These are phyloP conservation scores for Mactromeris polynyma DNA, from an alignment of 2,888 invertebrate species.

Conservation along the genomic window DNA sequence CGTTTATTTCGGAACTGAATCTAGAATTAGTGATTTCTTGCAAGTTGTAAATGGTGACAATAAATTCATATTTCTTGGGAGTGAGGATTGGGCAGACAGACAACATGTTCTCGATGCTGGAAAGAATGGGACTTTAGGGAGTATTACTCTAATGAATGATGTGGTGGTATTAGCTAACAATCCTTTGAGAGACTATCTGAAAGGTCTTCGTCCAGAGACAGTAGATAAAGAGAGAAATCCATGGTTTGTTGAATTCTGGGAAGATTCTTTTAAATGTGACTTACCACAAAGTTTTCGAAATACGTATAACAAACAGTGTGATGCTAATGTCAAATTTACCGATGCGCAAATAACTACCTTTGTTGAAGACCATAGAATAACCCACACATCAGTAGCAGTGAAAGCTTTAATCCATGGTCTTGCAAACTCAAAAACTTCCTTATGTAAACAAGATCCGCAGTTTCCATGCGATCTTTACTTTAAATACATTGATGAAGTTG, in stretches of 20 bases:
- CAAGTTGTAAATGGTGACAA: slow-evolving; percentile 63
- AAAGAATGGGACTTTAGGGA: slow-evolving; percentile 72
- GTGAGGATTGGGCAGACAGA: slow-evolving; percentile 82
- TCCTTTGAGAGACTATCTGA: slow-evolving; percentile 55
- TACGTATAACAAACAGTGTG: slow-evolving; percentile 64
- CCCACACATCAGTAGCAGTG: slow-evolving; percentile 80
- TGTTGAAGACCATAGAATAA: slow-evolving; percentile 75
- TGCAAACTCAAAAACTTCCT: slow-evolving; percentile 60
- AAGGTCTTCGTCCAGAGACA: slow-evolving; percentile 54
- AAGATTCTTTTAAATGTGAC: slow-evolving; percentile 78
- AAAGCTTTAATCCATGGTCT: slow-evolving; percentile 77
- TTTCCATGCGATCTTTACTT: slow-evolving; percentile 76
- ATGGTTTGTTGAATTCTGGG: slow-evolving; percentile 83
- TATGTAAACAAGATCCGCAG: slow-evolving; percentile 68
- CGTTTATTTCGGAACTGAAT: slow-evolving; percentile 82
- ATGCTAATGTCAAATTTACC: slow-evolving; percentile 46
- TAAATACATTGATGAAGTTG: slow-evolving; percentile 45
- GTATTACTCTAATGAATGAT: slow-evolving; percentile 77
- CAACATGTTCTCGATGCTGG: slow-evolving; percentile 68
- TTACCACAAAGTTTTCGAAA: slow-evolving; percentile 76
- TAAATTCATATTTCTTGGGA: slow-evolving; percentile 78
- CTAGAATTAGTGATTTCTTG: slow-evolving; percentile 73
- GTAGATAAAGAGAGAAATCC: slow-evolving; percentile 69
- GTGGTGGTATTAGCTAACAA: slow-evolving; percentile 41
- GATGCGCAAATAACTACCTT: slow-evolving; percentile 53